phyloP scores from a whole-genome alignment of 2,888 invertebrate genomes.

The Cryptocephalus primarius region DNA sequence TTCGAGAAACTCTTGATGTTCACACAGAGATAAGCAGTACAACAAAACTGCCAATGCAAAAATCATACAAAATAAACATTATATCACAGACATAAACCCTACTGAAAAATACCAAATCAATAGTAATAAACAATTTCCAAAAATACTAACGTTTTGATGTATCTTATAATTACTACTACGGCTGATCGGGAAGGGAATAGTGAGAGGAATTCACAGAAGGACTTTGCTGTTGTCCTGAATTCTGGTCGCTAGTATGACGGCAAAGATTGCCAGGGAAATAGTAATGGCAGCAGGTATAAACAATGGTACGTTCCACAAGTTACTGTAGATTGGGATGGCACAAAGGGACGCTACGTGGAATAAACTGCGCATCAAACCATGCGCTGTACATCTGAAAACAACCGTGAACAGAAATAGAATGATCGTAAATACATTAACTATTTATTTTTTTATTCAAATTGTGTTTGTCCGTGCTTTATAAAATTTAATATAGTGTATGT shows the following conservation, averaged over 20 bases:
- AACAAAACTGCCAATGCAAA: no score
- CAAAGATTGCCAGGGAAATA: slow-evolving; percentile 27
- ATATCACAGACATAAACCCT: not conserved
- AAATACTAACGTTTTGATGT: not conserved
- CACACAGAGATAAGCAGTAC: no score
- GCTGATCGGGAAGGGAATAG: not conserved
- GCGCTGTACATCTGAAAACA: slow-evolving; percentile 43
- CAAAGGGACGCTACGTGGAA: slow-evolving; percentile 42
- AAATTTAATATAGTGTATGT: not conserved
- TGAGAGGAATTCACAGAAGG: slow-evolving; percentile 23
- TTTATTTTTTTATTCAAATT: no score
- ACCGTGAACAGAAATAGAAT: no score
- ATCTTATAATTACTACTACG: no score
- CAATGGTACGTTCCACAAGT: slow-evolving; percentile 30
- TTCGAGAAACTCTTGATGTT: no score
- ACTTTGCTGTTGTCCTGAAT: slow-evolving; percentile 37
- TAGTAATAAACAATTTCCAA: not conserved
- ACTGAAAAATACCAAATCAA: not conserved
- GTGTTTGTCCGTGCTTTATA: not conserved
- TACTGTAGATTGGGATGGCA: slow-evolving; percentile 37
- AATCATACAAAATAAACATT: no score
- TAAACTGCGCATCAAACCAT: slow-evolving; percentile 44
- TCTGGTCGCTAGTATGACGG: slow-evolving; percentile 30
- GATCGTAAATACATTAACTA: no score
- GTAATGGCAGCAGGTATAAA: slow-evolving; percentile 33